Conservation (phyloP, 2,113 vertebrate species). For the Notechis scutatus region DNA sequence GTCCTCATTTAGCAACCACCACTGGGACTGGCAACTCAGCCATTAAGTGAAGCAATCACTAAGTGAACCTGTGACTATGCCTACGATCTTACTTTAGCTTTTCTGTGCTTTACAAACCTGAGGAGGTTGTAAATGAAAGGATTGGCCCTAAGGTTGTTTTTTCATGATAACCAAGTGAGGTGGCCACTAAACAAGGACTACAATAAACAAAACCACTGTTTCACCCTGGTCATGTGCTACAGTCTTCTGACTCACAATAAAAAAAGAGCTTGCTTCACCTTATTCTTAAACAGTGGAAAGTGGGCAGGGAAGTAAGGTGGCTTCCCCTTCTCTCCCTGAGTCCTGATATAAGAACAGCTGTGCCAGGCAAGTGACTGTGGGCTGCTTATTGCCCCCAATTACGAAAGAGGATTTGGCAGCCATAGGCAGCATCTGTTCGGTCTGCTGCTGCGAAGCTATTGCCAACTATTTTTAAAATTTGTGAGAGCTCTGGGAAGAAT, state of each 20-base stretch:
- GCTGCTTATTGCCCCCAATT: not conserved
- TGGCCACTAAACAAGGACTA: not conserved
- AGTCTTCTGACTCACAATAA: not conserved
- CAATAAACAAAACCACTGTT: not conserved
- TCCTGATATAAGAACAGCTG: not conserved
- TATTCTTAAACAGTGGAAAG: not conserved
- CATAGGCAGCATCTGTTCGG: not conserved
- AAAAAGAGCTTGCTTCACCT: not conserved
- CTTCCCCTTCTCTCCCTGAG: not conserved
- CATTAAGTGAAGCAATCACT: not conserved
- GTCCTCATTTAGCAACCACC: not conserved
- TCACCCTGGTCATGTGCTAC: not conserved
- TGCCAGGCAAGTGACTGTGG: not conserved
- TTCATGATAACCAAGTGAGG: not conserved
- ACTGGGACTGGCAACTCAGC: not conserved
- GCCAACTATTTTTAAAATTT: not conserved
- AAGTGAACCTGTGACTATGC: not conserved
- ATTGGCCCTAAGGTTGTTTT: not conserved
- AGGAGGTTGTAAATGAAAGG: not conserved
- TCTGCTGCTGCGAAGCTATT: not conserved
- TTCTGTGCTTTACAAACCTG: not conserved
- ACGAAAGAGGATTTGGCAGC: not conserved
- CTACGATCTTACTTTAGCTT: not conserved
- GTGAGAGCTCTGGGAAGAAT: not conserved
- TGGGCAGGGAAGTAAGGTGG: not conserved